These are phyloP conservation scores for Congeria kusceri DNA, from an alignment of 2,888 invertebrate genomes.

Conservation along the genomic window DNA sequence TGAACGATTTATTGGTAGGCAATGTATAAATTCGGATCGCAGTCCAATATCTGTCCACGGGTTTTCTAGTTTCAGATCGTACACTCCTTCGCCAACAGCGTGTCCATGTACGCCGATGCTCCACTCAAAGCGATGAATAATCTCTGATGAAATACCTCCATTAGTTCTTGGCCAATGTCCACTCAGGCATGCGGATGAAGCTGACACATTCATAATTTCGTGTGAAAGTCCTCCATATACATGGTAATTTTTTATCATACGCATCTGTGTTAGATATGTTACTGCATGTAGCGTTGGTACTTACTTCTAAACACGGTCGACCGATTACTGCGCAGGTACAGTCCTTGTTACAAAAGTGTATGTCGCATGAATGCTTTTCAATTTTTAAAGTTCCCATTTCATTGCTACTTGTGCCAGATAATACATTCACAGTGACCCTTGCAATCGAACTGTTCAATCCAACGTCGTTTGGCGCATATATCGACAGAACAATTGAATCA, in stretches of 20 bases:
- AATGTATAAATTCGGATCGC: too few relatives aligned
- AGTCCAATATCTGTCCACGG: too few relatives aligned
- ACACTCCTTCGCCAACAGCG: conserved; percentile 51
- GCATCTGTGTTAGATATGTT: background rate
- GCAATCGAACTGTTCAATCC: conserved; percentile 37
- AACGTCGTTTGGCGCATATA: conserved; percentile 63
- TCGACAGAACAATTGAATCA: conserved; percentile 39
- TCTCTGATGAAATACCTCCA: background rate
- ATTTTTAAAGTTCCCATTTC: conserved; percentile 24
- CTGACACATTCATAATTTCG: conserved; percentile 1
- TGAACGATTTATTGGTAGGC: too few relatives aligned
- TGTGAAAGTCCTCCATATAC: background rate
- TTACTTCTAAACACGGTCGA: conserved; percentile 35
- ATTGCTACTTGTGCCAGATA: background rate
- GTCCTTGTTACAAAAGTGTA: too few relatives aligned
- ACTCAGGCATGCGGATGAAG: too few relatives aligned
- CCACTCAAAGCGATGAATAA: conserved; percentile 51
- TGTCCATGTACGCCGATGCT: conserved; percentile 47
- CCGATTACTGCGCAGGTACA: conserved; percentile 63
- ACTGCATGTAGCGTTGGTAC: too few relatives aligned
- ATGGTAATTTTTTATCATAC: background rate
- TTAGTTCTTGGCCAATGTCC: too few relatives aligned
- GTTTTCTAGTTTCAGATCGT: conserved; percentile 36
- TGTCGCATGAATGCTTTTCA: too few relatives aligned
- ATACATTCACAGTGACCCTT: too few relatives aligned